phyloP scores from a whole-genome alignment of 2,888 invertebrate genomes.

The Craniophora ligustri region DNA sequence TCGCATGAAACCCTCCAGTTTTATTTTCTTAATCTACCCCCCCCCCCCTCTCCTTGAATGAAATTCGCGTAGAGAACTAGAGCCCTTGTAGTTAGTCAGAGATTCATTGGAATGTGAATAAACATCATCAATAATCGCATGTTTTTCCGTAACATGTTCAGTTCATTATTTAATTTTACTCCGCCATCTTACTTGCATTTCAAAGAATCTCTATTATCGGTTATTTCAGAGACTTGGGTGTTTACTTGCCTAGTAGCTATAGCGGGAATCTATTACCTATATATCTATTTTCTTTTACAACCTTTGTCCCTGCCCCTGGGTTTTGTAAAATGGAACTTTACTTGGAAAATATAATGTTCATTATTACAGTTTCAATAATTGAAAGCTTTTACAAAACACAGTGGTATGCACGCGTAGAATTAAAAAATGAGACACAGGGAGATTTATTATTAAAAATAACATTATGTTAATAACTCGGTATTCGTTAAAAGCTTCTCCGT shows the following conservation, averaged over 20 bases:
- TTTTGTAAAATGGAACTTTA: constrained; percentile 69
- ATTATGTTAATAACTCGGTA: constrained; percentile 34
- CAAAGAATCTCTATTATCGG: constrained; percentile 78
- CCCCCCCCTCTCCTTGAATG: constrained; percentile 78
- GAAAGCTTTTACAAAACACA: constrained; percentile 71
- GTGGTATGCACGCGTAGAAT: constrained; percentile 84
- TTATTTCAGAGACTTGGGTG: constrained; percentile 71
- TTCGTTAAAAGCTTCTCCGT: constrained; percentile 41
- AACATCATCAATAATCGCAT: constrained; percentile 37
- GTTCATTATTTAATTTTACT: constrained; percentile 29
- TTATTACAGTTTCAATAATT: neutral
- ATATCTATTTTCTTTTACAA: constrained; percentile 75
- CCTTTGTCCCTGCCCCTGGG: constrained; percentile 78
- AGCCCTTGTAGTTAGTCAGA: constrained; percentile 80
- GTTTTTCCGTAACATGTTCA: constrained; percentile 25
- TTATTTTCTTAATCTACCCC: constrained; percentile 50
- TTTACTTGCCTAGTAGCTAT: constrained; percentile 88
- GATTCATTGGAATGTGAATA: constrained; percentile 82
- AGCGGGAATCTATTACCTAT: constrained; percentile 79
- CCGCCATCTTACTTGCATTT: constrained; percentile 63
- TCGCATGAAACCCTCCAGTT: constrained; percentile 71
- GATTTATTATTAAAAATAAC: constrained; percentile 53
- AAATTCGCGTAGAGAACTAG: constrained; percentile 77
- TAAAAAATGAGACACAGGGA: constrained; percentile 73
- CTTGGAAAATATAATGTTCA: neutral